A percentile compares a stretch with the other conserved stretches of the same genome.
phyloP scores from a whole-genome alignment of 2,113 vertebrate species.

The Spea bombifrons region DNA sequence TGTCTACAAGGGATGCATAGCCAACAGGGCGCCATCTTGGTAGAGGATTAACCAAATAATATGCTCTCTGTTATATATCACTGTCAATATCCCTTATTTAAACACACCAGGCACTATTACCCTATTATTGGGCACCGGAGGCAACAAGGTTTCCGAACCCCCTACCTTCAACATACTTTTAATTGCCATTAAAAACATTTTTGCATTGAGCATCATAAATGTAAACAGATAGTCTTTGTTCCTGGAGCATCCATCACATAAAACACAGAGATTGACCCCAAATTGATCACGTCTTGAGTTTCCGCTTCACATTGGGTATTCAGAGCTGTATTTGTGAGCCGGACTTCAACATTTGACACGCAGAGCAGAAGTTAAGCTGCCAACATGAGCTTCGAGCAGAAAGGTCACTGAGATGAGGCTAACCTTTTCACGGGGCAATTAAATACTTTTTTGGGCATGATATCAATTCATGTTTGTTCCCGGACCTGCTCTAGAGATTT shows the following conservation, averaged over 20 bases:
- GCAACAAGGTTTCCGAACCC: no score
- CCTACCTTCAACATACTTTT: no score
- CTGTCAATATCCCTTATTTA: no score
- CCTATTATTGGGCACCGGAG: no score
- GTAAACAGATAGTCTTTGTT: slow-evolving; percentile 7
- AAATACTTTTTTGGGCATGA: slow-evolving; percentile 19
- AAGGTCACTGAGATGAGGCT: slow-evolving; percentile 33
- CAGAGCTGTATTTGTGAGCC: slow-evolving; percentile 1
- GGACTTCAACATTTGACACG: background rate
- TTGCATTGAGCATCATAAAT: background rate
- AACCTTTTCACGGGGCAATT: slow-evolving; percentile 42
- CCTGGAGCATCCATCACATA: background rate
- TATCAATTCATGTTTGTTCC: slow-evolving; percentile 24
- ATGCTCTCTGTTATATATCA: no score
- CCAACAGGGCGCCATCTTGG: no score
- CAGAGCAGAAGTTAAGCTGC: slow-evolving; percentile 12
- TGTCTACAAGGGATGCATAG: no score
- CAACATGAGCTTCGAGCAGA: slow-evolving; percentile 8
- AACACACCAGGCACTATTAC: no score
- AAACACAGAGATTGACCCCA: background rate
- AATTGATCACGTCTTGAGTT: slow-evolving; percentile 29
- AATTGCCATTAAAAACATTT: no score
- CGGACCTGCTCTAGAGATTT: slow-evolving; percentile 8
- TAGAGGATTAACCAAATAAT: no score
- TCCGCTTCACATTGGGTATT: slow-evolving; percentile 17